Base-by-base conservation (phyloP, 2,113 vertebrate species). In the Vombatus ursinus region DNA sequence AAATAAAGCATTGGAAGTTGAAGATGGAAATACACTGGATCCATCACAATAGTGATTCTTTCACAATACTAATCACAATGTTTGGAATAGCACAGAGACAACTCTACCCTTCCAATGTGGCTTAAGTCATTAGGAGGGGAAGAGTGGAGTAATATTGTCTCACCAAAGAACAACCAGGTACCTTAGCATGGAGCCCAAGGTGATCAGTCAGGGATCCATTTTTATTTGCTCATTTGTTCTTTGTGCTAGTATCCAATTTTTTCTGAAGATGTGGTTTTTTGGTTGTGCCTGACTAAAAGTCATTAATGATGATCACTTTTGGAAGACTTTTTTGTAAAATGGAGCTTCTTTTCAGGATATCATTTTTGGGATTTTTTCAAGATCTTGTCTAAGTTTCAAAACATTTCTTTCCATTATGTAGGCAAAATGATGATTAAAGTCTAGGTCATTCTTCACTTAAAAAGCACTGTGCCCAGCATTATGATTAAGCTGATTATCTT, bases 391-490 rank as follows among this genome's bases (percentile, higher is more conserved):
- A 44, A 44, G 19, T 96, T 97, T 96, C 94, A 91, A 96, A 96
- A 96, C 97, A 98, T 50, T 84, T 84, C n/a, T 84, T 84, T 52
- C 96, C 95, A 92, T 92, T 51, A 95, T 95, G 95, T 94, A 96
- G 95, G 94, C 89, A 98, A 95, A 94, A 96, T 92, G 90, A 52
- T 94, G 94, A 52, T 96, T 96, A 96, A 96, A 57, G 94, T 97
- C 49, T 96, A 96, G 91, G 68, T 97, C 89, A 96, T 92, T 94
- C 91, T 97, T 97, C 51, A 93, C 5, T 96, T 52, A 96, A 92
- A n/a, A 96, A 95, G 52, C 97, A 97, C 97, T 97, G 96, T 97
- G 96, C 96, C 97, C 91, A 97, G 98, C 98, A 97, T 97, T 97
- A 91, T 94, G 93, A 51, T 31, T 94, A 91, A 77, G 51, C 93